Evolutionary conservation across 2,113 vertebrate species (phyloP).

Genomic region (Trochalopteron elliotii): DNA sequence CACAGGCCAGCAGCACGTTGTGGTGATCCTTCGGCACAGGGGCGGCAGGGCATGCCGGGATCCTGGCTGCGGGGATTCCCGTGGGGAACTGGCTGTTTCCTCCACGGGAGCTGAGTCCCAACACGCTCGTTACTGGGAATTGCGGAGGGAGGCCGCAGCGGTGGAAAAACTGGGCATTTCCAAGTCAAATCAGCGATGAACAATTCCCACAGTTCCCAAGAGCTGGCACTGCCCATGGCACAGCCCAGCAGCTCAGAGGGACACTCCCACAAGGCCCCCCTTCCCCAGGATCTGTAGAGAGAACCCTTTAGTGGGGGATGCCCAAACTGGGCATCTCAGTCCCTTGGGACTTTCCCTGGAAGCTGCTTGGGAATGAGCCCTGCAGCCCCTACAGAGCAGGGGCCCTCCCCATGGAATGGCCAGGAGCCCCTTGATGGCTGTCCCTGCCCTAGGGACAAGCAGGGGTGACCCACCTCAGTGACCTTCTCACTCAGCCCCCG

Average conservation of each 20-base stretch:
- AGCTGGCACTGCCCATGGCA: background rate
- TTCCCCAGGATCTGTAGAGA: background rate
- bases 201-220: background rate
- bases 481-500: slow-evolving; percentile 86
- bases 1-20: rapidly evolving
- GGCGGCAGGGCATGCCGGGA: background rate
- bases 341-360: background rate
- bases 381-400: rapidly evolving
- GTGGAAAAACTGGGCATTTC: background rate
- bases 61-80: background rate
- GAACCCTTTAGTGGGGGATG: background rate
- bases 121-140: background rate
- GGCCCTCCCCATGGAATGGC: rapidly evolving
- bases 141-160: background rate
- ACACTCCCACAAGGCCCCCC: rapidly evolving
- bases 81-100: background rate
- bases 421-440: background rate
- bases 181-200: background rate
- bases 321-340: background rate
- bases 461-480: slow-evolving; percentile 80
- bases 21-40: rapidly evolving
- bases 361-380: background rate
- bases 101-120: background rate
- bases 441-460: background rate
- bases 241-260: background rate